Evolutionary conservation across 2,113 vertebrate genomes (phyloP).

Genomic region (Grammomys dolichurus): DNA sequence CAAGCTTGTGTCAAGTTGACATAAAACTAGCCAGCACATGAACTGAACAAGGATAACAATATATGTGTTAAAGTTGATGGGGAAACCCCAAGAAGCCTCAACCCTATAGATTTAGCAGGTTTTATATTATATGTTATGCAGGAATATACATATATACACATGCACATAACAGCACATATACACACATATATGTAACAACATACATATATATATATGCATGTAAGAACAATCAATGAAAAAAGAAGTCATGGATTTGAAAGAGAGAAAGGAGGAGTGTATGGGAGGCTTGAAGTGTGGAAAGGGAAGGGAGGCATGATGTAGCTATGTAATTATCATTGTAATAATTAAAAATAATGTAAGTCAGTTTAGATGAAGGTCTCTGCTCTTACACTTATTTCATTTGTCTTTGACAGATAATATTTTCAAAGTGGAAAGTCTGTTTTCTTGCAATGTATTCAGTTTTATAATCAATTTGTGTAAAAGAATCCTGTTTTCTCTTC

Average conservation of each 20-base stretch:
- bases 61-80: background rate
- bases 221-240: background rate
- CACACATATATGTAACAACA: too few relatives aligned
- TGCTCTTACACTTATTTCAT: background rate
- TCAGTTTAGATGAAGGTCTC: slow-evolving; percentile 8
- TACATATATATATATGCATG: background rate
- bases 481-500: background rate
- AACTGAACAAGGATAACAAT: background rate
- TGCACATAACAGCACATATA: too few relatives aligned
- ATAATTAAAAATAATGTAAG: background rate
- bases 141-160: background rate
- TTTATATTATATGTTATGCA: background rate
- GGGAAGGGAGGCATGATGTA: background rate
- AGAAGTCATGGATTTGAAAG: too few relatives aligned
- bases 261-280: background rate
- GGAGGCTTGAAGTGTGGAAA: background rate
- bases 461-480: slow-evolving; percentile 24
- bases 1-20: background rate
- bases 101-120: background rate
- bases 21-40: background rate
- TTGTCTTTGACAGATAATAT: background rate
- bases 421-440: background rate
- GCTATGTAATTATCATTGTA: background rate
- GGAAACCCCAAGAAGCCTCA: background rate
- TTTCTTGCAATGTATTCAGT: background rate